Percentiles rank a stretch among this genome's conserved stretches.
phyloP scores from a whole-genome alignment of 2,113 vertebrate genomes.

The Entosphenus tridentatus region DNA sequence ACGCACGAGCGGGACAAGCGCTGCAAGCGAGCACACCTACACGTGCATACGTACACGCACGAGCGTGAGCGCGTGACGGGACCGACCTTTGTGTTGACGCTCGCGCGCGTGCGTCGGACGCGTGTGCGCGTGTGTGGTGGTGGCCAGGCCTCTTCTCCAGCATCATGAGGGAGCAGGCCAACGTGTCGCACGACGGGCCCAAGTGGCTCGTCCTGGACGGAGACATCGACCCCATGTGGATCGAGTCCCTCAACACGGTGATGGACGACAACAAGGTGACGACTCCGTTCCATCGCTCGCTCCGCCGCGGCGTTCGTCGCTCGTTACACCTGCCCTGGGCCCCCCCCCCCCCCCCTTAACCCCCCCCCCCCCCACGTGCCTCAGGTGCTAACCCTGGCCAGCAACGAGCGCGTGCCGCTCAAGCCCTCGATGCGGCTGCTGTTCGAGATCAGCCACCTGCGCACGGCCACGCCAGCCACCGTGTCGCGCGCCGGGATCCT shows the following conservation, averaged over 20 bases:
- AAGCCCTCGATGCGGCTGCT: slow-evolving; percentile 24
- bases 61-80: no score
- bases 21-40: no score
- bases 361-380: no score
- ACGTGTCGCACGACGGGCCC: slow-evolving; percentile 50
- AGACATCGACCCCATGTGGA: slow-evolving; percentile 98
- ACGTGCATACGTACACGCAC: no score
- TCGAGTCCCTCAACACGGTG: slow-evolving; percentile 92
- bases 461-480: slow-evolving; percentile 26
- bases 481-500: slow-evolving; percentile 31
- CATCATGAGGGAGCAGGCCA: slow-evolving; percentile 71
- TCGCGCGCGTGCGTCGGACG: no score
- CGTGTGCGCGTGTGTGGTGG: no score
- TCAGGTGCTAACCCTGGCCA: slow-evolving; percentile 32
- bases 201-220: slow-evolving; percentile 95
- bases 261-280: slow-evolving; percentile 99
- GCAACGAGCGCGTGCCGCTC: slow-evolving; percentile 29
- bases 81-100: no score
- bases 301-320: no score
- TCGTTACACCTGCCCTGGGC: no score
- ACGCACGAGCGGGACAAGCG: no score
- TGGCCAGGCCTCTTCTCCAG: slow-evolving; percentile 56
- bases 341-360: no score
- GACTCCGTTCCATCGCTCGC: no score
- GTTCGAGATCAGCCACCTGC: slow-evolving; percentile 32